Evolutionary conservation across 2,888 invertebrate species (phyloP).

Genomic region (Exocentrus adspersus): DNA sequence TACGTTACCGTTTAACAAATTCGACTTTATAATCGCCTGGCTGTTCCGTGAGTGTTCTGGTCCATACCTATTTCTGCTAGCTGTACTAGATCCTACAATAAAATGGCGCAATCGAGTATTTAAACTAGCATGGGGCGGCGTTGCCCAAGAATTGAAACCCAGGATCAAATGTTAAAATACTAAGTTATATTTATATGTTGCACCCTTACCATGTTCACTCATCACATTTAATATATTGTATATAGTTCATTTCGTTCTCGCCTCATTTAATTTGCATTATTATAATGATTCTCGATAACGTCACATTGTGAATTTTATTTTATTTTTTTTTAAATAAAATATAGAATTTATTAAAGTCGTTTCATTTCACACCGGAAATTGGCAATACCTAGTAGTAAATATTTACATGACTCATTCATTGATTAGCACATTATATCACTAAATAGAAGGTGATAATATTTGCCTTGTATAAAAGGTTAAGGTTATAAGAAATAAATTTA

Average conservation of each 20-base stretch:
- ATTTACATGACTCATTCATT: no score
- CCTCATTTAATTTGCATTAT: constrained; percentile 10
- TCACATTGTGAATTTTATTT: constrained; percentile 20
- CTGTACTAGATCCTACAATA: constrained; percentile 88
- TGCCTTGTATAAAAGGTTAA: no score
- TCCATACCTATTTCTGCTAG: constrained; percentile 87
- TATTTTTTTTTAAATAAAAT: constrained; percentile 17
- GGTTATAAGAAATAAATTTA: no score
- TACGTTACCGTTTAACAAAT: constrained; percentile 90
- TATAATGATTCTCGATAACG: constrained; percentile 18
- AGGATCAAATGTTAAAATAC: constrained; percentile 71
- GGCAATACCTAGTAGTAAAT: no score
- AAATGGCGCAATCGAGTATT: constrained; percentile 94
- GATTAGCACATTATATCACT: no score
- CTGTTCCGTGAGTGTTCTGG: constrained; percentile 91
- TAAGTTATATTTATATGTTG: constrained; percentile 5
- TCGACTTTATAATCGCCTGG: constrained; percentile 96
- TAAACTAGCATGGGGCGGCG: constrained; percentile 94
- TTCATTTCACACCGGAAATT: no score
- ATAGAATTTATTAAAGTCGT: not conserved
- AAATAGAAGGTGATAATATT: no score
- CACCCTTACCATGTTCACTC: constrained; percentile 14
- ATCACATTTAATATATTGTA: constrained; percentile 13
- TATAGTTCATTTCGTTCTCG: constrained; percentile 12
- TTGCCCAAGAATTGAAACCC: constrained; percentile 87